Base-by-base conservation (phyloP, 1,140 invertebrate genomes). In the Bactericera cockerelli region DNA sequence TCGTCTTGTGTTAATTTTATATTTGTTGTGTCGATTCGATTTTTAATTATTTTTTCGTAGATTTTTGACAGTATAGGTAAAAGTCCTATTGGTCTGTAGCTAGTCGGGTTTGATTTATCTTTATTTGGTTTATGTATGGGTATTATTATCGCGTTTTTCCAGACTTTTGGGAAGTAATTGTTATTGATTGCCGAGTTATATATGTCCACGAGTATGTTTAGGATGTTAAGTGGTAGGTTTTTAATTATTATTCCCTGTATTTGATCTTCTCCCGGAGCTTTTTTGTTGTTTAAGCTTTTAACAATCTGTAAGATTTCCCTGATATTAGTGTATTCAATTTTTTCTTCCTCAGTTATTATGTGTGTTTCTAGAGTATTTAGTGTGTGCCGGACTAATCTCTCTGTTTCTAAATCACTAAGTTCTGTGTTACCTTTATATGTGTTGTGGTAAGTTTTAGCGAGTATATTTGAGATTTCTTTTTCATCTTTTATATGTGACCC, bases 41-140 rank as follows among this genome's bases (percentile, higher is more conserved):
- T 63, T 0, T 63, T 61, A 26, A 69, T 66, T 28, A 64, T 56
- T 62, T 62, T 66, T 63, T 70, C 68, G 10, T 61, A 61, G 0
- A 65, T 0, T 65, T 73, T 73, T 19, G 62, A 59, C 0, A 72
- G 1, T 0, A 61, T 63, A 13, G 58, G 61, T 13, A 72, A 60
- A 2, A 72, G 57, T 31, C 69, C 68, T 24, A 72, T 72, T 2
- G 69, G 70, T 55, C 69, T 59, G 56, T 70, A 71, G 28, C 64
- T 70, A 1, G 54, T 61, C 0, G 68, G 65, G 1, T 62, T 21
- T 0, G 55, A 58, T 16, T 54, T 42, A 22, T 67, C 57, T 67
- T 75, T 74, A 6, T 66, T 65, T 1, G 68, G 67, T 65, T 74
- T 74, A 0, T 57, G 67, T 25, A 74, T 68, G 1, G 67, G 63